phyloP scores from a whole-genome alignment of 2,113 vertebrate species.

The chimpanzee (Pan troglodytes) region NHGRI_mPanTro3-v2.1_pri NC_072415.2:28624001-28624500 shows the following conservation, averaged over 20 bases:
- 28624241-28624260: conserved; percentile 43
- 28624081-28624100: not conserved
- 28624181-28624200: conserved; percentile 26
- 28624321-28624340: too few relatives aligned
- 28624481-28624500: too few relatives aligned
- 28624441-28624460: too few relatives aligned
- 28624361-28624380: too few relatives aligned
- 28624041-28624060: conserved; percentile 51
- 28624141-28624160: conserved; percentile 55
- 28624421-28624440: too few relatives aligned
- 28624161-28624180: conserved; percentile 6
- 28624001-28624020: not conserved
- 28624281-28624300: too few relatives aligned
- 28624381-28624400: too few relatives aligned
- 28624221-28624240: not conserved
- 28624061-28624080: not conserved
- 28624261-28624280: not conserved
- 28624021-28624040: not conserved
- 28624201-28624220: conserved; percentile 23
- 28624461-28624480: too few relatives aligned
- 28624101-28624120: conserved; percentile 60
- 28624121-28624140: conserved; percentile 56
- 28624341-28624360: too few relatives aligned
- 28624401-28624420: too few relatives aligned
- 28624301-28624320: too few relatives aligned